Conservation (phyloP, 2,888 invertebrate species). For the Lasioglossum pauxillum region DNA sequence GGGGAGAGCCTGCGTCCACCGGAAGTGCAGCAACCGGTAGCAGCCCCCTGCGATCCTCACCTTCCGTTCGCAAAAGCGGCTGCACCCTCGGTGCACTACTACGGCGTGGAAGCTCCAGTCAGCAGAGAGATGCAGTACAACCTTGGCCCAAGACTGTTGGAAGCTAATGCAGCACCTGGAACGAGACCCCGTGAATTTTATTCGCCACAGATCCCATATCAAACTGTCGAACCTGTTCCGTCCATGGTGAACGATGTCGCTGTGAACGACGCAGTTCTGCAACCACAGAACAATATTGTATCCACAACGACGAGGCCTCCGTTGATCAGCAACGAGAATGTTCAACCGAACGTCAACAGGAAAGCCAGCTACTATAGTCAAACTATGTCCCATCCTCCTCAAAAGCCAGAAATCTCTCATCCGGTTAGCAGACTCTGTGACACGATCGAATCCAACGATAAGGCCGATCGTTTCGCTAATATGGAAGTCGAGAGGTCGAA, state of each 20-base stretch:
- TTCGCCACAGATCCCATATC: conserved; percentile 36
- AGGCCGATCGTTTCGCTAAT: conserved; percentile 37
- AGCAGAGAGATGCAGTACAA: conserved; percentile 36
- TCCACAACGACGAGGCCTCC: conserved; percentile 28
- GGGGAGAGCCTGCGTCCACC: conserved; percentile 29
- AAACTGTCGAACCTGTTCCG: conserved; percentile 14
- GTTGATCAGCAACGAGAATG: conserved; percentile 23
- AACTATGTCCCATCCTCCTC: conserved; percentile 30
- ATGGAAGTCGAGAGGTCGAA: conserved; percentile 44
- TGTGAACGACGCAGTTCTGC: conserved; percentile 34
- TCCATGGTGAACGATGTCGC: background rate
- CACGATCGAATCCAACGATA: conserved; percentile 58
- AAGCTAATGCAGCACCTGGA: conserved; percentile 13
- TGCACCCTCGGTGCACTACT: conserved; percentile 25
- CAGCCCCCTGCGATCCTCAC: conserved; percentile 43
- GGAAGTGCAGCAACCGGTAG: conserved; percentile 38
- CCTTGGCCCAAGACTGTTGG: conserved; percentile 20
- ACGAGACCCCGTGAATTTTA: conserved; percentile 52
- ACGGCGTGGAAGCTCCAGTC: conserved; percentile 58
- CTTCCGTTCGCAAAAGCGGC: conserved; percentile 28
- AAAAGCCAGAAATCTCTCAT: conserved; percentile 76
- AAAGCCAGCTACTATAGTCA: conserved; percentile 10
- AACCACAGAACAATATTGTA: background rate
- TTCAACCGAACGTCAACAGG: conserved; percentile 10
- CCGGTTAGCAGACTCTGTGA: conserved; percentile 80